phyloP scores from a whole-genome alignment of 2,888 invertebrate genomes.

The Lamproptera curius region DNA sequence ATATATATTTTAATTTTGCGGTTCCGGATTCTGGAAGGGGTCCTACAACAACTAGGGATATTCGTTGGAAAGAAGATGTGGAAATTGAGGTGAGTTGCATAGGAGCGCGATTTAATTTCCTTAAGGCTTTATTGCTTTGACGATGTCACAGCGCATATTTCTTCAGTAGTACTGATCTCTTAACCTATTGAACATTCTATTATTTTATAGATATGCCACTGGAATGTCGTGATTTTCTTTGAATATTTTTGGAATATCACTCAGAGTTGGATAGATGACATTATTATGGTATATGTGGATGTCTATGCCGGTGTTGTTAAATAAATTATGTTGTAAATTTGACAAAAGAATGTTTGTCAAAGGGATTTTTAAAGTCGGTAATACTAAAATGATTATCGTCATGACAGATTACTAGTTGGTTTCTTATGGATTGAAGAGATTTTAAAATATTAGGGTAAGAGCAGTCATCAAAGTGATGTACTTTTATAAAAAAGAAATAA shows the following conservation, averaged over 20 bases:
- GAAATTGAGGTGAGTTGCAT: too few species aligned
- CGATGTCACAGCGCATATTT: background rate
- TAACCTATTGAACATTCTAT: background rate
- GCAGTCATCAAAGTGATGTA: conserved; percentile 16
- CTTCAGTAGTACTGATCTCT: too few species aligned
- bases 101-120: background rate
- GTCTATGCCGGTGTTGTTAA: too few species aligned
- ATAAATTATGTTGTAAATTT: too few species aligned
- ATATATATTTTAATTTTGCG: conserved; percentile 1
- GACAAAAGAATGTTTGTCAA: conserved; percentile 9
- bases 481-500: conserved; percentile 22
- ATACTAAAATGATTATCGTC: conserved; percentile 3
- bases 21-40: conserved; percentile 2
- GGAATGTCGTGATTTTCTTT: background rate
- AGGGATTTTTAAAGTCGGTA: conserved; percentile 18
- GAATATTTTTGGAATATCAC: too few species aligned
- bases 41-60: too few species aligned
- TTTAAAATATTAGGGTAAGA: conserved; percentile 15
- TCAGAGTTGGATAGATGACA: background rate
- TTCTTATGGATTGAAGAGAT: conserved; percentile 9
- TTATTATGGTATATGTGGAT: too few species aligned
- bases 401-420: conserved; percentile 10
- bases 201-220: background rate
- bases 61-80: too few species aligned
- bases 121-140: background rate